Conservation (phyloP, 2,888 invertebrate genomes). For the Eristalis arbustorum region DNA sequence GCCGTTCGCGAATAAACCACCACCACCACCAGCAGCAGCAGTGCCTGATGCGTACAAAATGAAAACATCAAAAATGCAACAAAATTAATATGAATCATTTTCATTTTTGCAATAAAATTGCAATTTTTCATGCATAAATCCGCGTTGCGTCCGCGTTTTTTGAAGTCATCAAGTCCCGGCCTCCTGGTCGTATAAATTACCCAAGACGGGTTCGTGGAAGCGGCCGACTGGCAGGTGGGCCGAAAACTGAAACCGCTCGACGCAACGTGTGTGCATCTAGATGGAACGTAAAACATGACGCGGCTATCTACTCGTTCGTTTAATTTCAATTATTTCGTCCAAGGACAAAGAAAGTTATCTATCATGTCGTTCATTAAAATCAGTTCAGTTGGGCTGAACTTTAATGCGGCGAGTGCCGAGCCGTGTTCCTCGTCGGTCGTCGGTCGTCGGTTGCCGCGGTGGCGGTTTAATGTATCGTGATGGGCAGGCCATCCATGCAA, state of each 20-base stretch:
- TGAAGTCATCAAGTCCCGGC: constrained; percentile 43
- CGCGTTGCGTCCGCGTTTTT: constrained; percentile 30
- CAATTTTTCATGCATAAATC: constrained; percentile 67
- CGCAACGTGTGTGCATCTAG: constrained; percentile 3
- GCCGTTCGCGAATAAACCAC: constrained; percentile 23
- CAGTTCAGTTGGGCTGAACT: constrained; percentile 12
- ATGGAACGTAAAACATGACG: background rate
- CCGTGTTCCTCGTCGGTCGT: background rate
- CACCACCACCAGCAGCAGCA: background rate
- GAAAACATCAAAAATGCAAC: constrained; percentile 68
- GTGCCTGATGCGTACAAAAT: constrained; percentile 42
- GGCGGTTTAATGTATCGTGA: too few relatives aligned
- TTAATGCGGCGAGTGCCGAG: background rate
- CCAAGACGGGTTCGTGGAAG: constrained; percentile 10
- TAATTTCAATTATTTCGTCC: constrained; percentile 59
- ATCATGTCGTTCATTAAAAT: constrained; percentile 54
- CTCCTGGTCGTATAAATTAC: constrained; percentile 47
- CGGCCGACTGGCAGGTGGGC: background rate
- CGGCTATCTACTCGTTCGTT: constrained; percentile 24
- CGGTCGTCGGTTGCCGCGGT: too few relatives aligned
- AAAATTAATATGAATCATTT: constrained; percentile 62
- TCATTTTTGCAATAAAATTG: constrained; percentile 64
- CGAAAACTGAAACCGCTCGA: background rate
- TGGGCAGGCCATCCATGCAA: background rate
- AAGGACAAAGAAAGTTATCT: constrained; percentile 65